Evolutionary conservation across 2,888 invertebrate species (phyloP), one percentile per base, ranked within the genome.

Genomic region (Catocala sponsa): DNA sequence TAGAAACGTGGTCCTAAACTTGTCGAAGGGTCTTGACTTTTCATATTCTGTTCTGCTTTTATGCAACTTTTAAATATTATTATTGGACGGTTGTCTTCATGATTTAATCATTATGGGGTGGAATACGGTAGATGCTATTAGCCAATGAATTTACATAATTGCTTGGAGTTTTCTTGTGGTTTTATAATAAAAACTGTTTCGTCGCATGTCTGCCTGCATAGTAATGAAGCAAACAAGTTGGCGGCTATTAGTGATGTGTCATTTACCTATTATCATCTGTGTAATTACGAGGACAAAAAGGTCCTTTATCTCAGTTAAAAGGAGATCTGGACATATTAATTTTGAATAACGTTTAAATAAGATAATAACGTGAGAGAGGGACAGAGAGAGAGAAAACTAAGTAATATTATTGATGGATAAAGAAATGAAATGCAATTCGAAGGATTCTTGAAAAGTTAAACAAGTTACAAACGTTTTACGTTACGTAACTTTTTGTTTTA

Each of bases 61-160:
- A 33, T 47, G 48, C 10, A 12, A 51, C 46, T 49, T 49, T 49
- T 38, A 5, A 33, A 33, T 52, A 47, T 48, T 48, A 43, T 59
- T 15, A 59, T 53, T 43, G 33, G 49, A 13, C 12, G 32, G 32
- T 53, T 41, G 13, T 51, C 35, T 46, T 38, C 11, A 46, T 51
- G 51, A 58, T 55, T 48, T 58, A 48, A 44, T 38, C 43, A 35
- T 38, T 41, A 25, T 32, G 13, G 49, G 12, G 44, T 12, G 41
- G 46, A 58, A 41, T 46, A 38, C 52, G 25, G 46, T 10, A 25
- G 25, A 5, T 44, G 49, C 58, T 52, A 52, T 58, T 58, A 58
- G 25, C 10, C 2, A 35, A 10, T 6, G 9, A n/a, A 73, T 72
- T 60, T 59, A 58, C 70, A 70, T 72, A 63, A 73, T 66, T 54